Evolutionary conservation across 2,113 vertebrate species (phyloP).

Genomic region (Calcarius ornatus): DNA sequence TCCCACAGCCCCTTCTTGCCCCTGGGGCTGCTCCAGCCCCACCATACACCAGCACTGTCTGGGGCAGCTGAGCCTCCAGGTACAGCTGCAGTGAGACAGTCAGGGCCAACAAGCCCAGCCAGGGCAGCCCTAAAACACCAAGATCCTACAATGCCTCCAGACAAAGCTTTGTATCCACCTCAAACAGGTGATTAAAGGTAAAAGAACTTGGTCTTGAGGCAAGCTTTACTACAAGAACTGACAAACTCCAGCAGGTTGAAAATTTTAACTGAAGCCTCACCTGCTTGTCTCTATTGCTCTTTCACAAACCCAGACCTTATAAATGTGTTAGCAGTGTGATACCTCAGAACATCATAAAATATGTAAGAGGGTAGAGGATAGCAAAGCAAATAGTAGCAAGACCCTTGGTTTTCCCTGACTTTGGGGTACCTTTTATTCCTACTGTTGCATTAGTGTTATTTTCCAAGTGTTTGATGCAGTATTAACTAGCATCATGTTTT

Average conservation of each 20-base stretch:
- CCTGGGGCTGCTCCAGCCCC: not conserved
- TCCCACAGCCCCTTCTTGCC: not conserved
- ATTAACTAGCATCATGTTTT: slow-evolving; percentile 26
- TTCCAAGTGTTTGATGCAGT: slow-evolving; percentile 42
- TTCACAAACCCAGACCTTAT: not conserved
- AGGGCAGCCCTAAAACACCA: accelerated
- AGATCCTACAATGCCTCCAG: not conserved
- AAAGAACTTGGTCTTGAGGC: not conserved
- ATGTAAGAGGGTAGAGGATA: not conserved
- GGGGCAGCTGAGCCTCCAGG: not conserved
- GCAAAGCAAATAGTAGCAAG: not conserved
- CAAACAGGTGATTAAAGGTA: not conserved
- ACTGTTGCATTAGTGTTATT: not conserved
- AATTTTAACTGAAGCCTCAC: not conserved
- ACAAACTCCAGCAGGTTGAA: not conserved
- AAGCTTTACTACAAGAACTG: not conserved
- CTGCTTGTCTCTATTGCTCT: not conserved
- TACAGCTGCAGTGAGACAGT: accelerated
- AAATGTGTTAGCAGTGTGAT: not conserved
- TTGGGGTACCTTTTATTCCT: not conserved
- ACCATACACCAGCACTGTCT: accelerated
- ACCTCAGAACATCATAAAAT: not conserved
- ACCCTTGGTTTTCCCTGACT: not conserved
- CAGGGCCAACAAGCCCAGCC: accelerated
- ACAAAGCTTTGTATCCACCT: not conserved